A percentile compares a stretch with the other conserved stretches of the same genome.
phyloP scores from a whole-genome alignment of 2,888 invertebrate genomes.

The Acleris emargana region DNA sequence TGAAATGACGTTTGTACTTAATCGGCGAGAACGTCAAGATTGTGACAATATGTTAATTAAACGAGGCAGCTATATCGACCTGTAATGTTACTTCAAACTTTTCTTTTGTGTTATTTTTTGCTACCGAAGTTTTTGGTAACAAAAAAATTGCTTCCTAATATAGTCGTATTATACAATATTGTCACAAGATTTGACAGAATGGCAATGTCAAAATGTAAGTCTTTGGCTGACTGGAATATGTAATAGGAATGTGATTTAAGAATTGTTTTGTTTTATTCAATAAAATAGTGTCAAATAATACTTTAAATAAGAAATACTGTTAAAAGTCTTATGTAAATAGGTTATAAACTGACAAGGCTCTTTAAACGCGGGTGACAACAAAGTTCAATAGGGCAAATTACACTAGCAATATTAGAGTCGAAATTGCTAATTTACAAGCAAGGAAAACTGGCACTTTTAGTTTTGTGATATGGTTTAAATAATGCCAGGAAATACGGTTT shows the following conservation, averaged over 20 bases:
- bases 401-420: too few species aligned
- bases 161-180: neutral
- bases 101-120: too few species aligned
- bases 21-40: neutral
- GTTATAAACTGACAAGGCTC: too few species aligned
- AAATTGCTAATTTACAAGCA: too few species aligned
- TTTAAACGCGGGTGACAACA: too few species aligned
- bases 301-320: constrained; percentile 18
- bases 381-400: too few species aligned
- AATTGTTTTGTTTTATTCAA: constrained; percentile 22
- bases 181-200: constrained; percentile 6
- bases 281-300: neutral
- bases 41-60: neutral
- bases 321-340: neutral
- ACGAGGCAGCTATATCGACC: too few species aligned
- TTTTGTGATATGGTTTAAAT: too few species aligned
- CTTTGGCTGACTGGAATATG: constrained; percentile 2
- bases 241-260: constrained; percentile 7
- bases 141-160: too few species aligned
- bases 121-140: too few species aligned
- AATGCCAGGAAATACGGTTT: too few species aligned
- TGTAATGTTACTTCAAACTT: neutral
- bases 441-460: too few species aligned
- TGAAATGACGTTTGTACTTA: neutral
- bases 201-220: constrained; percentile 10